phyloP scores from a whole-genome alignment of 2,113 vertebrate species.

The Plecturocebus donacophilus region DNA sequence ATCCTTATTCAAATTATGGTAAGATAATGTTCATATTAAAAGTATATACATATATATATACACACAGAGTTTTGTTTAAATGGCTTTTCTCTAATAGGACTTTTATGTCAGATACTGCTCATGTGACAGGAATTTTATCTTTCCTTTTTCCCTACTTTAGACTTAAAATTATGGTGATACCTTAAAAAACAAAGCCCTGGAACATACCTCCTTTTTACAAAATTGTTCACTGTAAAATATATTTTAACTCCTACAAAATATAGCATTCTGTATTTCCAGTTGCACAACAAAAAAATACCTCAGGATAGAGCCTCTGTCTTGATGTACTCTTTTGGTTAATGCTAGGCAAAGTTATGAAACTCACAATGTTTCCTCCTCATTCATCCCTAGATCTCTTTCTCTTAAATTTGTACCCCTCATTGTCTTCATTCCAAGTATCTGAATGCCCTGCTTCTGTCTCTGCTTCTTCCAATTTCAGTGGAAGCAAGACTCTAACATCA shows the following conservation, averaged over 20 bases:
- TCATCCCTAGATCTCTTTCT: not conserved
- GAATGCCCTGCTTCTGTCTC: not conserved
- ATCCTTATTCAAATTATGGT: conserved; percentile 88
- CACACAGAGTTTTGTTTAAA: not conserved
- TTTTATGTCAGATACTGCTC: not conserved
- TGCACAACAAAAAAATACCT: not conserved
- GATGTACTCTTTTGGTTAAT: not conserved
- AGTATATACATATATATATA: too few relatives aligned
- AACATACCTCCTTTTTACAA: not conserved
- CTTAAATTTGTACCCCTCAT: not conserved
- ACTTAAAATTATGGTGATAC: conserved; percentile 6
- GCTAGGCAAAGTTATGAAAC: not conserved
- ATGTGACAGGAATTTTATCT: not conserved
- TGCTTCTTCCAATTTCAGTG: not conserved
- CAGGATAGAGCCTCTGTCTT: not conserved
- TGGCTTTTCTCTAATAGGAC: not conserved
- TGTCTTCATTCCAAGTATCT: not conserved
- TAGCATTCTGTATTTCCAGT: not conserved
- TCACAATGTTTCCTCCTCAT: not conserved
- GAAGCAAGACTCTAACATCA: not conserved
- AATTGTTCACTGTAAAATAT: not conserved
- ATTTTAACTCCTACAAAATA: conserved; percentile 23
- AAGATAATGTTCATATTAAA: conserved; percentile 48
- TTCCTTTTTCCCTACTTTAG: not conserved
- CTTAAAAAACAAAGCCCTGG: not conserved